Conservation (phyloP, 53 echinoderm and acorn worm genomes). For the Echinometra lucunter region DNA sequence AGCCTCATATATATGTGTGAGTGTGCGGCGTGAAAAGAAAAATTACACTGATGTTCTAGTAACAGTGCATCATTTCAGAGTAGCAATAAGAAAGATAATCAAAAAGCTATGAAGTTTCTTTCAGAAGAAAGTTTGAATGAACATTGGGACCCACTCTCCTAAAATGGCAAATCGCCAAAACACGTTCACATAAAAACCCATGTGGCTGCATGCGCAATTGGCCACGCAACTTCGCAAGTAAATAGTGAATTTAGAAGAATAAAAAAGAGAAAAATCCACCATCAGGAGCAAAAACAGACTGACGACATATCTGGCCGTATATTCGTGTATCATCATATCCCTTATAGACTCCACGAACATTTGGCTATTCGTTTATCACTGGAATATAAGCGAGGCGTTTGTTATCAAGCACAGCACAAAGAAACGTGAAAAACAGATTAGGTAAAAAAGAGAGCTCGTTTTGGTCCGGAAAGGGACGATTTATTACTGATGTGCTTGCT, state of each 20-base stretch:
- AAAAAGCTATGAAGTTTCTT: neutral
- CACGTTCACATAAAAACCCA: neutral
- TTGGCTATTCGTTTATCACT: slow-evolving; percentile 48
- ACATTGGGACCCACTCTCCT: neutral
- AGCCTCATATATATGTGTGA: too few species aligned
- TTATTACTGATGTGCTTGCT: slow-evolving; percentile 65
- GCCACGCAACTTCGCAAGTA: neutral
- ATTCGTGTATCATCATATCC: neutral
- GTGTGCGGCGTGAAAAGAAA: neutral
- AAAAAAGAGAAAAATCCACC: neutral
- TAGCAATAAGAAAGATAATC: too few species aligned
- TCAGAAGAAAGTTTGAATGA: neutral
- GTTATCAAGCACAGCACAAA: slow-evolving; percentile 55
- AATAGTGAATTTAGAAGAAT: neutral
- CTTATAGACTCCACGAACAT: neutral
- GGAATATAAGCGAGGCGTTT: slow-evolving; percentile 61
- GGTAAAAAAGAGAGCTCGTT: slow-evolving; percentile 15
- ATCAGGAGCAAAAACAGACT: neutral
- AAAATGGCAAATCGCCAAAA: slow-evolving; percentile 2
- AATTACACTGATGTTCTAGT: neutral
- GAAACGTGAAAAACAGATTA: slow-evolving; percentile 66
- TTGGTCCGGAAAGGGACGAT: slow-evolving; percentile 67
- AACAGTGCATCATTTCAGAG: neutral
- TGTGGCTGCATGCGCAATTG: neutral
- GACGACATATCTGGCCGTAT: neutral